Evolutionary conservation across 2,797 vertebrate genomes (phyloP).

Genomic region (Columba guinea): DNA sequence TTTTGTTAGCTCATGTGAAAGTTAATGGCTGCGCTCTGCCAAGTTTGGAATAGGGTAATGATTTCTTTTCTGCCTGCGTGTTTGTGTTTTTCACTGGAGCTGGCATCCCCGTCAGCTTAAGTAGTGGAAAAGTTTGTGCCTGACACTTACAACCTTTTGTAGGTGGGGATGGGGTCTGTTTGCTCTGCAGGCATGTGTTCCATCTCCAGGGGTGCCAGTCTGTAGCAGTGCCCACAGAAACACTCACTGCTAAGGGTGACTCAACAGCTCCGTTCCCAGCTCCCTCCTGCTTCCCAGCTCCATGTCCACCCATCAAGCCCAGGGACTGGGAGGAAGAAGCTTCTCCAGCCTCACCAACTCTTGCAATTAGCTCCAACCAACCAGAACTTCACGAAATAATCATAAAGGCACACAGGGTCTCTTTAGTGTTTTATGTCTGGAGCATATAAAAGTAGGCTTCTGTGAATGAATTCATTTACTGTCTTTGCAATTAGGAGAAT

Average conservation of each 20-base stretch:
- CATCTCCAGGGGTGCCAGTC: neutral
- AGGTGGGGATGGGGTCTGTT: slow-evolving; percentile 17
- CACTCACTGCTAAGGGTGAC: neutral
- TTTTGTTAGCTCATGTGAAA: slow-evolving; percentile 75
- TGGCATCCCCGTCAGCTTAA: slow-evolving; percentile 49
- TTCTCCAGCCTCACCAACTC: neutral
- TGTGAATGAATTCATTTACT: neutral
- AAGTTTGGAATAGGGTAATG: slow-evolving; percentile 63
- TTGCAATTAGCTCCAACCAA: neutral
- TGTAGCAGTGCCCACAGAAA: neutral
- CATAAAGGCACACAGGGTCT: neutral
- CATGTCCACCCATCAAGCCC: neutral
- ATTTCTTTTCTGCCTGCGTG: slow-evolving; percentile 41
- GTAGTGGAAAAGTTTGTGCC: slow-evolving; percentile 62
- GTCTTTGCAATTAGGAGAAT: neutral
- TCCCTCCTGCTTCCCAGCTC: neutral
- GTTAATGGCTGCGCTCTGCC: slow-evolving; percentile 50
- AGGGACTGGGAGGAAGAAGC: neutral
- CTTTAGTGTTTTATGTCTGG: neutral
- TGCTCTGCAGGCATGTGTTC: neutral
- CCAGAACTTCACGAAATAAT: neutral
- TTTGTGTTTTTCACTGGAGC: slow-evolving; percentile 60
- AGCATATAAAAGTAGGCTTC: neutral
- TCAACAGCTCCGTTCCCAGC: neutral
- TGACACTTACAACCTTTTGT: slow-evolving; percentile 36